Conservation (phyloP, 2,113 vertebrate species). For the Eidolon helvum region DNA sequence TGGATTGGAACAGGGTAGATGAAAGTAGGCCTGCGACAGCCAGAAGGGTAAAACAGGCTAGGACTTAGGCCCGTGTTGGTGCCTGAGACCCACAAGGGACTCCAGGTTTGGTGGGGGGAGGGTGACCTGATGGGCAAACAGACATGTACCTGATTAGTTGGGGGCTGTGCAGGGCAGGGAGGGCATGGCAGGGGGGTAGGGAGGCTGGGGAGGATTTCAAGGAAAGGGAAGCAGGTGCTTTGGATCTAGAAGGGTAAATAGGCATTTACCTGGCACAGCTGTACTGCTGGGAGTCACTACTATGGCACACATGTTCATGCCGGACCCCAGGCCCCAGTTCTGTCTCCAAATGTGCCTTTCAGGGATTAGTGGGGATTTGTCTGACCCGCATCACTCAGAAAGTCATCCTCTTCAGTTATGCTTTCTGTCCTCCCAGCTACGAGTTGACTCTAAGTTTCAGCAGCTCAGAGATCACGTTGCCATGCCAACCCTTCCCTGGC, state of each 20-base stretch:
- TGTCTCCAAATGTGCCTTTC: constrained; percentile 25
- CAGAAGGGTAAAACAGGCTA: neutral
- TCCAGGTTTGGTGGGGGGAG: neutral
- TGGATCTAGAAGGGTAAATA: neutral
- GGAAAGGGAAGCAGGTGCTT: neutral
- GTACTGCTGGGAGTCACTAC: neutral
- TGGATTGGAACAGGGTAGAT: neutral
- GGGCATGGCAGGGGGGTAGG: neutral
- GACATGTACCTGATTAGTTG: neutral
- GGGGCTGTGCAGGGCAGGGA: neutral
- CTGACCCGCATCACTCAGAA: constrained; percentile 54
- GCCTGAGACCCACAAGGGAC: neutral
- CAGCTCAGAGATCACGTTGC: constrained; percentile 78
- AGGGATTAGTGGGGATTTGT: constrained; percentile 47
- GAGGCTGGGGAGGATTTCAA: neutral
- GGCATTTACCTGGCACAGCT: neutral
- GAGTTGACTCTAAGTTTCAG: constrained; percentile 64
- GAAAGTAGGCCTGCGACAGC: neutral
- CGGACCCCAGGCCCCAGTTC: neutral
- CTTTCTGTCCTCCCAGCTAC: constrained; percentile 56
- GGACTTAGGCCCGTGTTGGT: neutral
- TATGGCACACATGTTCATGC: neutral
- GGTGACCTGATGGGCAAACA: neutral
- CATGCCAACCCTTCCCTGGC: constrained; percentile 81
- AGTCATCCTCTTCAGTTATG: constrained; percentile 32